phyloP scores from a whole-genome alignment of 2,888 invertebrate genomes.

The Melipona bicolor region DNA sequence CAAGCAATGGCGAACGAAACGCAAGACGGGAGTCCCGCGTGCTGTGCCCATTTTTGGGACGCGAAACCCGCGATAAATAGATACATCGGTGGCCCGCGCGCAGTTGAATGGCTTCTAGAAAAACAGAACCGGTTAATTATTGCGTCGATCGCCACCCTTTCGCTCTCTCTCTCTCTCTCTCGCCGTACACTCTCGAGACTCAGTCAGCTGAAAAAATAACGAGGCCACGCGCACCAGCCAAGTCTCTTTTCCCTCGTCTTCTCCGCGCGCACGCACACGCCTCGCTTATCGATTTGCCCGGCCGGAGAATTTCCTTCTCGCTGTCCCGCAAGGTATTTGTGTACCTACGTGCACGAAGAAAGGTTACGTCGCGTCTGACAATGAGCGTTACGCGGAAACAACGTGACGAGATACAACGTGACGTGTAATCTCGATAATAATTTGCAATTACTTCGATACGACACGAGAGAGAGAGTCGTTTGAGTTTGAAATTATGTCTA shows the following conservation, averaged over 20 bases:
- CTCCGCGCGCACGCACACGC: background rate
- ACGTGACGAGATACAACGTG: background rate
- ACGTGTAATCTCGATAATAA: background rate
- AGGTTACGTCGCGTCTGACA: background rate
- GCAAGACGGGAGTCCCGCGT: slow-evolving; percentile 34
- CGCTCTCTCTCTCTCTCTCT: slow-evolving; percentile 50
- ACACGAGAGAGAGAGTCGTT: background rate
- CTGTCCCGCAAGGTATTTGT: slow-evolving; percentile 7
- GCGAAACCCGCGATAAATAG: slow-evolving; percentile 61
- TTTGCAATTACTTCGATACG: background rate
- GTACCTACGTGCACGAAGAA: background rate
- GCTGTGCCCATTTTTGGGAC: background rate
- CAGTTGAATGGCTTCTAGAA: slow-evolving; percentile 77
- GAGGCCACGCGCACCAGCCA: slow-evolving; percentile 57
- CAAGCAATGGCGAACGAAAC: slow-evolving; percentile 59
- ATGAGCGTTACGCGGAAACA: background rate
- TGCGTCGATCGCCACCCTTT: slow-evolving; percentile 56
- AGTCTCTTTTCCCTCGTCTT: slow-evolving; percentile 2
- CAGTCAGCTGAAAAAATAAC: slow-evolving; percentile 80
- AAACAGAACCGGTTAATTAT: slow-evolving; percentile 79
- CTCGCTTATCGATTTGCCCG: slow-evolving; percentile 32
- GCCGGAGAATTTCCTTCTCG: slow-evolving; percentile 12
- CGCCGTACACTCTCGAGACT: slow-evolving; percentile 38
- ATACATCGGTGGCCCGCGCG: slow-evolving; percentile 36
- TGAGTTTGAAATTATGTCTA: background rate